Percentiles rank a stretch among this genome's conserved stretches.
These are phyloP conservation scores for Hylyphantes graminicola DNA, from an alignment of 1,140 invertebrate species.

Conservation along the genomic window DNA sequence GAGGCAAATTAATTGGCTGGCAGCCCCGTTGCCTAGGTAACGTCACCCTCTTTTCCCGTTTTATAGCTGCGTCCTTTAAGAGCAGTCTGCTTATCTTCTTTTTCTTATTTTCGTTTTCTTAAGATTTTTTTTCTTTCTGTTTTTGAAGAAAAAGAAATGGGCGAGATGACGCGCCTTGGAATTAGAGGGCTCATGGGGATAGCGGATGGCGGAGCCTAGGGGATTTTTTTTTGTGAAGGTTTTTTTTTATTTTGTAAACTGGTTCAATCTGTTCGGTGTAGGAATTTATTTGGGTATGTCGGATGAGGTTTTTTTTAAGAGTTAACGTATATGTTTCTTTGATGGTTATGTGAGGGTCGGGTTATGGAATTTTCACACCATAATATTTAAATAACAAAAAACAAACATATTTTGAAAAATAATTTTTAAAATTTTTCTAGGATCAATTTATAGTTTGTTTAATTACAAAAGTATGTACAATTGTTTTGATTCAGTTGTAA, in stretches of 20 bases:
- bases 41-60: constrained; percentile 52
- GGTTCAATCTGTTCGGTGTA: constrained; percentile 46
- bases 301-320: too few relatives aligned
- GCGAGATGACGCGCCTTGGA: constrained; percentile 53
- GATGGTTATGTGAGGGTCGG: too few relatives aligned
- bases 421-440: too few relatives aligned
- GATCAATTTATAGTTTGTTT: too few relatives aligned
- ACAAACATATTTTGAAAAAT: too few relatives aligned
- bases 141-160: constrained; percentile 30
- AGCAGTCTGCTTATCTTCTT: constrained; percentile 52
- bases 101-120: constrained; percentile 22
- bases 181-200: constrained; percentile 54
- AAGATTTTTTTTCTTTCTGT: constrained; percentile 17
- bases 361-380: too few relatives aligned
- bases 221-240: too few relatives aligned
- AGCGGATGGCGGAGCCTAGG: constrained; percentile 28
- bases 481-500: too few relatives aligned
- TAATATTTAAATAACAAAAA: too few relatives aligned
- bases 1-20: constrained; percentile 59
- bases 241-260: too few relatives aligned
- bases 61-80: constrained; percentile 45
- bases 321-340: too few relatives aligned
- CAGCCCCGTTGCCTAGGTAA: constrained; percentile 49
- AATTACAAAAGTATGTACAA: too few relatives aligned
- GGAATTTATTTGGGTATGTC: constrained; percentile 38